Evolutionary conservation across 2,888 invertebrate genomes (phyloP), one percentile per base, ranked within the genome.

Genomic region (Cylindroiulus punctatus): DNA sequence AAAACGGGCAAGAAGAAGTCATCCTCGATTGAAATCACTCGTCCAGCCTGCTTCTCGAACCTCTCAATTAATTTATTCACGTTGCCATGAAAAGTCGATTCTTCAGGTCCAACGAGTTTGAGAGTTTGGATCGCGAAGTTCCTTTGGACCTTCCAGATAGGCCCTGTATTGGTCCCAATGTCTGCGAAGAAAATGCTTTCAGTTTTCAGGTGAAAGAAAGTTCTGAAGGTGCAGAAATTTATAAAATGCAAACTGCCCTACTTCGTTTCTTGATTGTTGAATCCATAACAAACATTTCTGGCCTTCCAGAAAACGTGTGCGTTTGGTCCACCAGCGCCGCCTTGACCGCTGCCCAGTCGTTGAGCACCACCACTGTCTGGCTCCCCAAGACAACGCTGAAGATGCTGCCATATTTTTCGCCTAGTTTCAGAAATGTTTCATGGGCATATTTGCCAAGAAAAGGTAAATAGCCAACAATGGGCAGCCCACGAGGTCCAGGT

Each of bases 401-500:
- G 19, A 84, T n/a, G 44, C 42, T 44, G 44, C 84, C 84, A 40
- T 84, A 40, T 42, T 84, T 84, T 36, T 40, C 26, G 40, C 84
- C 84, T 44, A 84, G 12, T 84, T 84, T 84, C 8, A 42, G 10
- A 22, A 84, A 44, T 40, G 40, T 22, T 42, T 30, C 19, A 42
- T 84, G 42, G 26, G n/a, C 26, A 19, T 1, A 30, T 36, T 83
- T 36, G 1, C 83, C 40, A 4, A 83, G 40, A 83, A 12, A 83
- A 2, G 84, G 84, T 22, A 84, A 42, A 22, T 84, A 84, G 26
- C 84, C 84, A 2, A 84, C 19, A n/a, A 84, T n/a, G 17, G 84
- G 84, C n/a, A 84, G 40, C 10, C 84, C 84, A 19, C n/a, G 5
- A 14, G 52, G 52, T 14, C 97, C 97, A 0, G 97, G 97, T 0